These are phyloP conservation scores for Parthenolecanium corni DNA, from an alignment of 2,888 invertebrate genomes.

Conservation along the genomic window DNA sequence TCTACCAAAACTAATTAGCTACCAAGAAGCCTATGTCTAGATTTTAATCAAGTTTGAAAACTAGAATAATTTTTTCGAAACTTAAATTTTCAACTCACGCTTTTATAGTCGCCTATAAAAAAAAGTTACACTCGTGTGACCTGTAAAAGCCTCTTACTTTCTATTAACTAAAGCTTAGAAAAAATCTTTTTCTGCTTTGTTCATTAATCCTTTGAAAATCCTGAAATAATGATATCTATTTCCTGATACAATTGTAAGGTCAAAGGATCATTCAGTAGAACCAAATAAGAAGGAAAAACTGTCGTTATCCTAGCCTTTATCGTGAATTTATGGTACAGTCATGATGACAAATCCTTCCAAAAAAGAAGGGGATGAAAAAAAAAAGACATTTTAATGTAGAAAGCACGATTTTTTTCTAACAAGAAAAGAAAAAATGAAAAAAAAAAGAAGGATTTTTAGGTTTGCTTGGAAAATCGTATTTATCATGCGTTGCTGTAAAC, in stretches of 20 bases:
- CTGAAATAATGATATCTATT: conserved; percentile 20
- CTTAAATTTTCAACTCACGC: conserved; percentile 3
- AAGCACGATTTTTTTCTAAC: too few relatives aligned
- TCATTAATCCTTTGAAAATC: conserved; percentile 18
- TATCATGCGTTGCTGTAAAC: not conserved
- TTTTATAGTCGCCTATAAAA: conserved; percentile 1
- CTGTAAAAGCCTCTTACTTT: conserved; percentile 12
- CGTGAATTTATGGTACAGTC: conserved; percentile 3
- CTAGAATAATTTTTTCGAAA: not conserved
- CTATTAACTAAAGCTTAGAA: not conserved
- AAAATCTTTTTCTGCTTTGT: not conserved
- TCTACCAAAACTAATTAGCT: not conserved
- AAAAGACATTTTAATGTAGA: not conserved
- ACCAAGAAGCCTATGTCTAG: too few relatives aligned
- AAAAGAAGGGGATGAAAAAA: not conserved
- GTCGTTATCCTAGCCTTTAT: conserved; percentile 8
- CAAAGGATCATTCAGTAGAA: conserved; percentile 4
- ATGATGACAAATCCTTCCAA: conserved; percentile 5
- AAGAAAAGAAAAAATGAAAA: not conserved
- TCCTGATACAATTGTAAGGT: conserved; percentile 12
- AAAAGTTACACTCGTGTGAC: conserved; percentile 6
- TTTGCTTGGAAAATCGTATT: not conserved
- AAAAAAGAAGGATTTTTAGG: not conserved
- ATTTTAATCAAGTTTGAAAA: too few relatives aligned
- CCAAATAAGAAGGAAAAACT: not conserved